Evolutionary conservation across 2,888 invertebrate genomes (phyloP).

Genomic region (Pteria penguin): DNA sequence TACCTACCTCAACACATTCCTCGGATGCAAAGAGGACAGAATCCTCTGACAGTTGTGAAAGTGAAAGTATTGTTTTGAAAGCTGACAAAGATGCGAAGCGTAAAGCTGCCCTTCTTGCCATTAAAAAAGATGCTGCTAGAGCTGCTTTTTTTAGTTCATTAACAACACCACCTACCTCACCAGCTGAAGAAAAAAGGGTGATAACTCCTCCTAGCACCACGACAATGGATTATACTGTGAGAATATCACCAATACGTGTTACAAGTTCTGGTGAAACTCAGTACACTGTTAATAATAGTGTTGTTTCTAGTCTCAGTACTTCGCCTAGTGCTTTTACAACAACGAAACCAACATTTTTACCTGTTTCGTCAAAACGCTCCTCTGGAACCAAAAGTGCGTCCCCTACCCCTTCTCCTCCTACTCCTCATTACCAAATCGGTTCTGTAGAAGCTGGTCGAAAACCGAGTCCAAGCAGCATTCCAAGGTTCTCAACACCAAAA

Average conservation of each 20-base stretch:
- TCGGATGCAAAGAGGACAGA: slow-evolving; percentile 9
- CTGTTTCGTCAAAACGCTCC: slow-evolving; percentile 22
- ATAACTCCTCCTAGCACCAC: slow-evolving; percentile 31
- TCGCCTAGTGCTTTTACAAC: slow-evolving; percentile 2
- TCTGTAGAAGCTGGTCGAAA: not conserved
- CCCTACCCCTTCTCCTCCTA: slow-evolving; percentile 27
- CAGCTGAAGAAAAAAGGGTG: slow-evolving; percentile 40
- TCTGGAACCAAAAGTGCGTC: slow-evolving; percentile 23
- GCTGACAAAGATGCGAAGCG: slow-evolving; percentile 41
- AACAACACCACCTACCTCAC: slow-evolving; percentile 62
- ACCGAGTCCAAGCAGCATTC: slow-evolving; percentile 32
- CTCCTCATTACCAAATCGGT: slow-evolving; percentile 10
- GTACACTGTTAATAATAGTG: slow-evolving; percentile 30
- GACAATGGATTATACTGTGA: slow-evolving; percentile 41
- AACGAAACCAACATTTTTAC: slow-evolving; percentile 24
- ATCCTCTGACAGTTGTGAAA: not conserved
- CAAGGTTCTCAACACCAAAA: slow-evolving; percentile 29
- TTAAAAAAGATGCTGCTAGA: slow-evolving; percentile 62
- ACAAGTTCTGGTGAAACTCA: slow-evolving; percentile 36
- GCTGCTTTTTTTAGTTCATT: slow-evolving; percentile 69
- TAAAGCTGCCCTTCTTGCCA: slow-evolving; percentile 49
- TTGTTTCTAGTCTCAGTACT: not conserved
- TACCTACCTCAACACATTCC: slow-evolving; percentile 56
- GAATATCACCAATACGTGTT: slow-evolving; percentile 43
- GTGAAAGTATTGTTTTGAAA: slow-evolving; percentile 21